Percentiles rank a stretch among this genome's conserved stretches.
Conservation (phyloP, 2,888 invertebrate genomes). For the Tetrapedia diversipes region DNA sequence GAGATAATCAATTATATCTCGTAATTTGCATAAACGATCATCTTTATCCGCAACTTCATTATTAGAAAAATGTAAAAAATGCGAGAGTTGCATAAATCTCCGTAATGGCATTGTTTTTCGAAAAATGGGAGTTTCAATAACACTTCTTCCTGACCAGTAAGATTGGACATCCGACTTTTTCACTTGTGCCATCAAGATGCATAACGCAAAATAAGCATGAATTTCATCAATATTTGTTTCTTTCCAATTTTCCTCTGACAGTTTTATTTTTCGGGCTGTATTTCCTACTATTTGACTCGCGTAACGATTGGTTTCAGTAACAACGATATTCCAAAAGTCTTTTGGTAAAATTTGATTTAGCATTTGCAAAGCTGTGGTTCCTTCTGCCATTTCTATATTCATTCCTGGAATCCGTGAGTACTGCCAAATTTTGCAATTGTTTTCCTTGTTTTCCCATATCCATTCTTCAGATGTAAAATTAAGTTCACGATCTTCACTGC, state of each 20-base stretch:
- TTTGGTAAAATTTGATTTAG: conserved; percentile 9
- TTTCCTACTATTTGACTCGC: conserved; percentile 24
- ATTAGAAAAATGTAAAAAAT: conserved; percentile 48
- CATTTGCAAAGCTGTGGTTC: conserved; percentile 16
- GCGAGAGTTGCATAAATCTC: conserved; percentile 23
- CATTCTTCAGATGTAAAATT: conserved; percentile 4
- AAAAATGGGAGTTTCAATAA: conserved; percentile 61
- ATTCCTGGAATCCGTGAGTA: conserved; percentile 10
- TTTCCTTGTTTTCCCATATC: neutral
- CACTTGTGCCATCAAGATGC: conserved; percentile 54
- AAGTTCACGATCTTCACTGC: neutral
- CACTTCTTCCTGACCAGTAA: conserved; percentile 38
- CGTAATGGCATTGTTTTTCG: conserved; percentile 25
- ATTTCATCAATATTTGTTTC: conserved; percentile 53
- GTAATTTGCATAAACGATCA: neutral
- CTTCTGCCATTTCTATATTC: neutral
- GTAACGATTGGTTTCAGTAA: conserved; percentile 25
- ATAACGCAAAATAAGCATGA: conserved; percentile 50
- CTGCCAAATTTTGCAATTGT: conserved; percentile 5
- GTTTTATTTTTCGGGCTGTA: conserved; percentile 25
- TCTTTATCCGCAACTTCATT: neutral
- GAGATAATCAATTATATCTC: conserved; percentile 65
- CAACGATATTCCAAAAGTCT: conserved; percentile 20
- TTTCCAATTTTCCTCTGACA: conserved; percentile 40
- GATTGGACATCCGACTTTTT: conserved; percentile 53